Conservation (phyloP, 1,140 invertebrate genomes). For the Zaprionus ghesquierei region DNA sequence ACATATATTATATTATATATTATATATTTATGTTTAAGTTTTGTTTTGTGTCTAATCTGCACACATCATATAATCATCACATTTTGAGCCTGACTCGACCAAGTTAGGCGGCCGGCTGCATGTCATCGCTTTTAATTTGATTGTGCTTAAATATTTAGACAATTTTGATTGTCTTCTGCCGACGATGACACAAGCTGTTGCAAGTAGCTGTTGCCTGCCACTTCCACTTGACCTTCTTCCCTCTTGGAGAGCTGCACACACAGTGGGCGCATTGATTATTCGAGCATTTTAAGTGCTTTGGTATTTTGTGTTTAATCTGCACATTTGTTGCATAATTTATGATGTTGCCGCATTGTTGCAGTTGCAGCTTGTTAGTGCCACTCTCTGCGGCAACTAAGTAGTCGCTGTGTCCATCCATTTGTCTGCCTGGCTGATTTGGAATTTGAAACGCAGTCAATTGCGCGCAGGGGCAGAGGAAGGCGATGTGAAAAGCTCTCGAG, state of each 20-base stretch:
- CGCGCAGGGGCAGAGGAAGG: not conserved
- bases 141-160: slow-evolving; percentile 58
- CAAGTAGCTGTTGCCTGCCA: slow-evolving; percentile 8
- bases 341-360: slow-evolving; percentile 51
- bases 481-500: not conserved
- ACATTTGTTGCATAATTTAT: slow-evolving; percentile 79
- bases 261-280: slow-evolving; percentile 57
- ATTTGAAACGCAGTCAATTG: slow-evolving; percentile 54
- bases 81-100: not conserved
- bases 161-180: slow-evolving; percentile 61
- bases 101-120: not conserved
- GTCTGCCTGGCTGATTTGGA: slow-evolving; percentile 54
- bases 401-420: slow-evolving; percentile 2
- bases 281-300: slow-evolving; percentile 72
- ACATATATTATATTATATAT: no score
- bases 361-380: slow-evolving; percentile 6
- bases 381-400: not conserved
- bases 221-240: slow-evolving; percentile 18
- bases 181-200: slow-evolving; percentile 14
- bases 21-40: not conserved
- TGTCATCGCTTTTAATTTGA: slow-evolving; percentile 41
- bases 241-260: not conserved
- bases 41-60: not conserved
- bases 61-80: not conserved
- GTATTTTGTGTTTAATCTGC: slow-evolving; percentile 77